Evolutionary conservation across 2,113 vertebrate species (phyloP).

Genomic region (Puffinus mauretanicus): DNA sequence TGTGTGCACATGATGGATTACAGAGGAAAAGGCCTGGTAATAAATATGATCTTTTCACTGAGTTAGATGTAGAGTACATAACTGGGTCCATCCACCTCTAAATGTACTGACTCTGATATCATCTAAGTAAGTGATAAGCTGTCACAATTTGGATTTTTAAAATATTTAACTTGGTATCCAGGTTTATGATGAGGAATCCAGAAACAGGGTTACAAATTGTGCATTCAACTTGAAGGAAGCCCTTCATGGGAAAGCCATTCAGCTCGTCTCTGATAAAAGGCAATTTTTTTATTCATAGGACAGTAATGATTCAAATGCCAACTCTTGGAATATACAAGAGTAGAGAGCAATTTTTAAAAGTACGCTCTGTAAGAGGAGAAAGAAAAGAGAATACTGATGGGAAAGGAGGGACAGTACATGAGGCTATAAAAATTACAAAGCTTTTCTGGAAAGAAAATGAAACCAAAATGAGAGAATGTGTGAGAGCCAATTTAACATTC

Average conservation of each 20-base stretch:
- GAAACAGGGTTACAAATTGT: not conserved
- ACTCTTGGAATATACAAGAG: not conserved
- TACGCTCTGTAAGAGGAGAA: not conserved
- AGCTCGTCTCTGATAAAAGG: not conserved
- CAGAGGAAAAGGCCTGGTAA: not conserved
- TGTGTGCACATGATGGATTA: not conserved
- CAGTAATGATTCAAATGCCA: not conserved
- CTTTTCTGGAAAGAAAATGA: not conserved
- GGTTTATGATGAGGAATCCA: not conserved
- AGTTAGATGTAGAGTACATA: not conserved
- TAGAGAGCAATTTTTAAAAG: not conserved
- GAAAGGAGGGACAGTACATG: not conserved
- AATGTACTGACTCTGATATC: not conserved
- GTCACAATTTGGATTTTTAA: not conserved
- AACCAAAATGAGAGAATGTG: not conserved
- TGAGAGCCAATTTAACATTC: not conserved
- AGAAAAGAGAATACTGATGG: not conserved
- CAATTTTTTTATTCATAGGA: not conserved
- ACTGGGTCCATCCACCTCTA: not conserved
- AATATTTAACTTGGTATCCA: not conserved
- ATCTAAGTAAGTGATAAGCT: not conserved
- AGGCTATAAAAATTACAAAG: not conserved
- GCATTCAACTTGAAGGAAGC: not conserved
- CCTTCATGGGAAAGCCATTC: not conserved
- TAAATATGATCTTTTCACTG: not conserved